Base-by-base conservation (phyloP, 2,888 invertebrate genomes). In the Itoplectis maculator region DNA sequence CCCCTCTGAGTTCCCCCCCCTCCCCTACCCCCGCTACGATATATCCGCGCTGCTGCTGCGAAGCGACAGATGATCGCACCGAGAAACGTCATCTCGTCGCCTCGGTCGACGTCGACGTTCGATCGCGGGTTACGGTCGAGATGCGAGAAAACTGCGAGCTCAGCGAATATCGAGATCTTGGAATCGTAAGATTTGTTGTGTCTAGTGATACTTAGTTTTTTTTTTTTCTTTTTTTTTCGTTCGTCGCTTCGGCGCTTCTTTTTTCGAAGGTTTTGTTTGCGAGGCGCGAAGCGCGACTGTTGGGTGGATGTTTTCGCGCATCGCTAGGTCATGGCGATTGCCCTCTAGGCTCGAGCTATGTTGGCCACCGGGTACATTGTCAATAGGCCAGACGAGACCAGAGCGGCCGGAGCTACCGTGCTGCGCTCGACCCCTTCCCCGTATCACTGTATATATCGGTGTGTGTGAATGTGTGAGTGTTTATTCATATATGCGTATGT, bases 1-100 rank as follows among this genome's bases (percentile, higher is more conserved):
- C n/a, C n/a, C n/a, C n/a, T n/a, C n/a, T n/a, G n/a, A n/a, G n/a
- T n/a, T n/a, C n/a, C 63, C 56, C 35, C 56, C 37, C 9, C 9
- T 1, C 47, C 47, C 47, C n/a, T n/a, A 5, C n/a, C 47, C n/a
- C 47, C n/a, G n/a, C n/a, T 7, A 5, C 29, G 29, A 29, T 29
- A 29, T 29, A n/a, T n/a, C 51, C 20, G 23, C 20, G 40, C 40
- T n/a, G n/a, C n/a, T n/a, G 37, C 61, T 59, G 37, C 68, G 82
- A 79, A 78, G 82, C 81, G 78, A 83, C 87, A 86, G 85, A 90
- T 90, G 88, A 89, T 87, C 87, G 73, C 85, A 79, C 84, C 82
- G 85, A 84, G 72, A 86, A 86, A 88, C 88, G 88, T 90, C 87
- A 85, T 79, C 84, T 85, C 74, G 70, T 68, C 81, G 73, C 77